Percentiles rank a stretch among this genome's conserved stretches.
These are phyloP conservation scores for Scortum barcoo DNA, from an alignment of 2,113 vertebrate species.

Conservation along the genomic window DNA sequence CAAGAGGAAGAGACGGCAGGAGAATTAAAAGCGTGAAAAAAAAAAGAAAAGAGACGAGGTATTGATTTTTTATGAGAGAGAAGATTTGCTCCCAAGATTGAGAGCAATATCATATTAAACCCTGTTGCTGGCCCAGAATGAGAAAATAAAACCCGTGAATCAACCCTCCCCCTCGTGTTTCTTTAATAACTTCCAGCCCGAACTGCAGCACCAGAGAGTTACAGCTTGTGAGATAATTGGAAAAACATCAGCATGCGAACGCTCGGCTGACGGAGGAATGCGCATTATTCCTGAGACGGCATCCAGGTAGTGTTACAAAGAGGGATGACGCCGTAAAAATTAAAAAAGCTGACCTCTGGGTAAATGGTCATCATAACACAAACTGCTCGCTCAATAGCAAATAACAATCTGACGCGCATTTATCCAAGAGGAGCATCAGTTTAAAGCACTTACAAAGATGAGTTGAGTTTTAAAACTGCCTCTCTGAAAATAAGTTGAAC, in stretches of 20 bases:
- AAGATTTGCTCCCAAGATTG: slow-evolving; percentile 67
- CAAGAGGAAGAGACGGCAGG: slow-evolving; percentile 25
- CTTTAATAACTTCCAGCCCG: slow-evolving; percentile 72
- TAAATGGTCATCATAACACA: slow-evolving; percentile 42
- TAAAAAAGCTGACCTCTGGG: slow-evolving; percentile 36
- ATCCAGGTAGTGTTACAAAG: slow-evolving; percentile 44
- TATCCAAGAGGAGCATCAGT: neutral
- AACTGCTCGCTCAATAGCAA: slow-evolving; percentile 46
- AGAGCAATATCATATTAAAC: slow-evolving; percentile 72
- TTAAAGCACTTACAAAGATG: neutral
- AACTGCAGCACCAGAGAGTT: slow-evolving; percentile 67
- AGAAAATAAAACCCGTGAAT: slow-evolving; percentile 65
- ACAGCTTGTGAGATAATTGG: slow-evolving; percentile 75
- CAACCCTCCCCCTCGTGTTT: slow-evolving; percentile 14
- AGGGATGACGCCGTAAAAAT: slow-evolving; percentile 48
- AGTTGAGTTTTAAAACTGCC: neutral
- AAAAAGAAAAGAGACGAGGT: slow-evolving; percentile 34
- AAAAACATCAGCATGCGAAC: slow-evolving; percentile 67
- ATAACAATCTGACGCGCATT: slow-evolving; percentile 8
- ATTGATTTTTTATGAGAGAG: slow-evolving; percentile 71
- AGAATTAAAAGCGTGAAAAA: slow-evolving; percentile 50
- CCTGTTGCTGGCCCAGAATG: slow-evolving; percentile 60
- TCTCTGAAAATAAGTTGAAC: neutral
- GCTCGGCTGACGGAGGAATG: slow-evolving; percentile 37
- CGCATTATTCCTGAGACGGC: slow-evolving; percentile 57